Evolutionary conservation across 2,113 vertebrate species (phyloP).

Genomic region (Psilopsiagon aurifrons): DNA sequence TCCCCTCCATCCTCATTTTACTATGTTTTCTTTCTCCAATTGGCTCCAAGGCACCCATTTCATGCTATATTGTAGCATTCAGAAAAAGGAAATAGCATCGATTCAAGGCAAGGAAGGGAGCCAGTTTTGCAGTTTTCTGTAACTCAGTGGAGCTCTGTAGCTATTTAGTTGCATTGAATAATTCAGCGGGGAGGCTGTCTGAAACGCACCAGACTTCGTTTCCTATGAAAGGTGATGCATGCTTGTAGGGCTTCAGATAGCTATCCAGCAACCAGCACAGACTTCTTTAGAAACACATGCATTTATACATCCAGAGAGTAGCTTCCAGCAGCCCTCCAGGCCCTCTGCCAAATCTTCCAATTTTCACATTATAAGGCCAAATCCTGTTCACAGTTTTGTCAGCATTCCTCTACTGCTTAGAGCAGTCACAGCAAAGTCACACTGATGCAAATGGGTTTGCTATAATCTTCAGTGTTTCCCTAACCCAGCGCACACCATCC

Average conservation of each 20-base stretch:
- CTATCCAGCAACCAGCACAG: not conserved
- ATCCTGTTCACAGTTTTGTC: not conserved
- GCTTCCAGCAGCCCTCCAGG: not conserved
- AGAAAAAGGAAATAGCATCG: not conserved
- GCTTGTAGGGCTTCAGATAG: not conserved
- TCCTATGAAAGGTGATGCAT: not conserved
- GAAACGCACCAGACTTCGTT: constrained; percentile 2
- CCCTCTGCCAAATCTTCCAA: not conserved
- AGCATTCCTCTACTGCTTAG: not conserved
- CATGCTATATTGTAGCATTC: not conserved
- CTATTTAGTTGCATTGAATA: constrained; percentile 53
- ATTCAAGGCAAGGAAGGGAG: not conserved
- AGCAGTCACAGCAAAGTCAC: not conserved
- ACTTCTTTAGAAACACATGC: not conserved
- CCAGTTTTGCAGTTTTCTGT: not conserved
- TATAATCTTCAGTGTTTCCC: not conserved
- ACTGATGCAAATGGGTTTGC: not conserved
- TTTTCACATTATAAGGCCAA: constrained; percentile 3
- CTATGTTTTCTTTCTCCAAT: not conserved
- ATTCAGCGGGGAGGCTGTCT: not conserved
- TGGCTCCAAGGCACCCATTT: not conserved
- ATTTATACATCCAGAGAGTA: not conserved
- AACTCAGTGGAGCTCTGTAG: not conserved
- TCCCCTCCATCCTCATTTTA: not conserved
- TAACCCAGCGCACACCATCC: not conserved